Base-by-base conservation (phyloP, 2,888 invertebrate genomes). In the Lasioglossum malachurum region DNA sequence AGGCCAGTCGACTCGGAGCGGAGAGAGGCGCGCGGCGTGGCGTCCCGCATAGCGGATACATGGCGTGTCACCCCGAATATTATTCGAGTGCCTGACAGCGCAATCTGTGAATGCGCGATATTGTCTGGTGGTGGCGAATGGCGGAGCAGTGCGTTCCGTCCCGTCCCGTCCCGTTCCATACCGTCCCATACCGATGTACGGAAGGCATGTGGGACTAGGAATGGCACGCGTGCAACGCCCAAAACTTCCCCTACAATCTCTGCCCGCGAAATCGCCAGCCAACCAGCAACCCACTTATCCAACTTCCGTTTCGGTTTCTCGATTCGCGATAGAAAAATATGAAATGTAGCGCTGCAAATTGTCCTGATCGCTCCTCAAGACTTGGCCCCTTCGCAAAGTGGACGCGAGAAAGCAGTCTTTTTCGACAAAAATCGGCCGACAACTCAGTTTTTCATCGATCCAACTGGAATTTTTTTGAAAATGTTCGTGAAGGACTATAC, bases 31-130 rank as follows among this genome's bases (percentile, higher is more conserved):
- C 64, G 64, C 31, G 31, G 86, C 82, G 85, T 80, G 83, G 86
- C 82, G 85, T 83, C 81, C 82, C 84, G 89, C 90, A 87, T 88
- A 89, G 85, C 90, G 90, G 90, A 92, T 92, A 92, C 91, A 89
- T 89, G 89, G 90, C 91, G 88, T 88, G 93, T 94, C 93, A 93
- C 92, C 92, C 93, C 92, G 94, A 93, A 94, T 94, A 94, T 94
- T 94, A 94, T 94, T 94, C 93, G 93, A 90, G 91, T 89, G 91
- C 89, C 93, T 93, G 94, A 93, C 93, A 93, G 92, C 92, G 93
- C 94, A 94, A 94, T 94, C 94, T 94, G 94, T 92, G 94, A 94
- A 94, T 93, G 93, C 93, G 92, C 91, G 93, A 94, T 93, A 94
- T 93, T 92, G 91, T 91, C 91, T 91, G 89, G 64, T 82, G 78